Conservation (phyloP, 2,888 invertebrate genomes). For the Polia nebulosa region DNA sequence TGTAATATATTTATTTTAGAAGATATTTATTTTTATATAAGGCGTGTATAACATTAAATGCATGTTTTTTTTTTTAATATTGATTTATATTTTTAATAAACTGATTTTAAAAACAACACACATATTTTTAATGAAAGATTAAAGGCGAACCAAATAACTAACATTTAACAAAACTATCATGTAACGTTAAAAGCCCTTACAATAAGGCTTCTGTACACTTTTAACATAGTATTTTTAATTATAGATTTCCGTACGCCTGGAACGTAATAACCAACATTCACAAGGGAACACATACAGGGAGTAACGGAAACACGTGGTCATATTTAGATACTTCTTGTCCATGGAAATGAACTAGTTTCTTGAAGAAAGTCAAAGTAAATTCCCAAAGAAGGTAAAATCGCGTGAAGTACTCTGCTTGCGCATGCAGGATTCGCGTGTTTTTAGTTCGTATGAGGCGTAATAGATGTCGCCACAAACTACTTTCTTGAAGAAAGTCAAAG, state of each 20-base stretch:
- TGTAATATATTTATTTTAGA: slow-evolving; percentile 40
- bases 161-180: slow-evolving; percentile 5
- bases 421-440: too few relatives aligned
- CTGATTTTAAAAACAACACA: slow-evolving; percentile 1
- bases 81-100: slow-evolving; percentile 4
- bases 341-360: too few relatives aligned
- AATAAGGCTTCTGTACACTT: slow-evolving; percentile 19
- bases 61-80: slow-evolving; percentile 14
- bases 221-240: not conserved
- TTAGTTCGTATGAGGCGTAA: too few relatives aligned
- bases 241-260: too few relatives aligned
- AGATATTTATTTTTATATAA: slow-evolving; percentile 37
- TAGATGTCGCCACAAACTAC: too few relatives aligned
- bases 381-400: too few relatives aligned
- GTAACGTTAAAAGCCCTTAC: slow-evolving; percentile 12
- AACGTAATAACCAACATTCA: not conserved
- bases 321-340: too few relatives aligned
- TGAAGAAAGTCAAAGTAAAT: too few relatives aligned
- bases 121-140: slow-evolving; percentile 1
- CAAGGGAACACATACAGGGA: too few relatives aligned
- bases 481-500: too few relatives aligned
- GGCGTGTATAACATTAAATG: slow-evolving; percentile 46
- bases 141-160: not conserved
- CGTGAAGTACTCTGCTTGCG: too few relatives aligned
- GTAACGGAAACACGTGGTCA: too few relatives aligned